Conservation (phyloP, 37 sponge, comb jelly and placozoan species). For the Halichondria panicea region DNA sequence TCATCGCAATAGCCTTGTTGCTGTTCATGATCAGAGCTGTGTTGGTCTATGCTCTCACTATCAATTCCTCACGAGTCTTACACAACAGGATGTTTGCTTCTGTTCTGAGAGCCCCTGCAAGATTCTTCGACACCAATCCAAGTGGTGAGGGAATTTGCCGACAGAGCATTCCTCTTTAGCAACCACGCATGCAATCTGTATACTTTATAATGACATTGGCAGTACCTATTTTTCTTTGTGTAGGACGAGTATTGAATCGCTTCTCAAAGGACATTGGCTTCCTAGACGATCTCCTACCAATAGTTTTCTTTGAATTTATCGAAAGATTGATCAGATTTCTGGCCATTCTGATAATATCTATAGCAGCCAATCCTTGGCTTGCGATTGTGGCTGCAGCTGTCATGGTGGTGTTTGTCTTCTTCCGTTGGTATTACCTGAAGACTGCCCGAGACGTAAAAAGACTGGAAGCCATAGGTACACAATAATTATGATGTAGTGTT, state of each 20-base stretch:
- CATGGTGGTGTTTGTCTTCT: constrained; percentile 24
- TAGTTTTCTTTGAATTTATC: constrained; percentile 36
- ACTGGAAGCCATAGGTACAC: constrained; percentile 76
- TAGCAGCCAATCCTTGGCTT: constrained; percentile 52
- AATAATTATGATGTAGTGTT: not conserved
- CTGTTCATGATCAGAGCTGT: constrained; percentile 31
- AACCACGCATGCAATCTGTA: not conserved
- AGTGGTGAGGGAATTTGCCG: constrained; percentile 45
- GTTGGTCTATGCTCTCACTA: constrained; percentile 28
- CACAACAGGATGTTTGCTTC: constrained; percentile 70
- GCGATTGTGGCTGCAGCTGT: constrained; percentile 41
- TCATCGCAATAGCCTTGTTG: constrained; percentile 15
- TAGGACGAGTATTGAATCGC: constrained; percentile 70
- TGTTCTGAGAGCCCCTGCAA: constrained; percentile 63
- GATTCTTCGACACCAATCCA: constrained; percentile 85
- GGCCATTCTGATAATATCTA: constrained; percentile 48
- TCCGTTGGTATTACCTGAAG: constrained; percentile 69
- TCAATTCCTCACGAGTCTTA: constrained; percentile 56
- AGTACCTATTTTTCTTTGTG: not conserved
- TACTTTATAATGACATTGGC: not conserved
- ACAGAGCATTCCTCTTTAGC: not conserved
- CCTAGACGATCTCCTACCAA: constrained; percentile 73
- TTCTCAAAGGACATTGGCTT: constrained; percentile 83
- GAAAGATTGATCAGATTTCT: constrained; percentile 51
- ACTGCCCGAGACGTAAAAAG: constrained; percentile 73